Conservation (phyloP, 2,888 invertebrate species). For the Lissonota sp. region DNA sequence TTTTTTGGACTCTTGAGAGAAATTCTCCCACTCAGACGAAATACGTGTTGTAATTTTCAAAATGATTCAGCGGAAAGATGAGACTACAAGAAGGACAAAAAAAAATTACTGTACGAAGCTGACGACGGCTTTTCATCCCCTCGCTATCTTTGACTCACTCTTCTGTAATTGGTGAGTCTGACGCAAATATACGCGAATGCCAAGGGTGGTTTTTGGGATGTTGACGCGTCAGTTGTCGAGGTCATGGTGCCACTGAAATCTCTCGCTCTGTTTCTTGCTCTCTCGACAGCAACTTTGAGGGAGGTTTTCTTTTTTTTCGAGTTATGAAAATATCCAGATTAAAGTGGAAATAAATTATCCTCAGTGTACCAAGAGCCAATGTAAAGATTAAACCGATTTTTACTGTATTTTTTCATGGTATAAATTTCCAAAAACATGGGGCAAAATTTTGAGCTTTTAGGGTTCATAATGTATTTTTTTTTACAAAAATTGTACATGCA, state of each 20-base stretch:
- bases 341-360: constrained; percentile 39
- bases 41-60: too few relatives aligned
- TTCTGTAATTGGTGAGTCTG: constrained; percentile 33
- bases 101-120: not conserved
- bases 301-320: constrained; percentile 10
- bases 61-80: too few relatives aligned
- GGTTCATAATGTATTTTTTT: too few relatives aligned
- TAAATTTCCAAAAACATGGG: too few relatives aligned
- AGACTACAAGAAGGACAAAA: too few relatives aligned
- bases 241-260: constrained; percentile 53
- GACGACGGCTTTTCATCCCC: not conserved
- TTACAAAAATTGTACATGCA: too few relatives aligned
- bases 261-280: constrained; percentile 14
- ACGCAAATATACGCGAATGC: constrained; percentile 21
- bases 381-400: too few relatives aligned
- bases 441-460: too few relatives aligned
- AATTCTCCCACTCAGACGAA: too few relatives aligned
- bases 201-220: constrained; percentile 26
- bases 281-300: not conserved
- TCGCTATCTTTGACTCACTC: constrained; percentile 1
- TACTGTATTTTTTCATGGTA: too few relatives aligned
- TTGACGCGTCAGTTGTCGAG: constrained; percentile 58
- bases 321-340: not conserved
- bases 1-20: too few relatives aligned
- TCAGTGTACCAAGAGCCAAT: too few relatives aligned